Percentiles rank a stretch among this genome's conserved stretches.
These are phyloP conservation scores for Halichondria panicea DNA, from an alignment of 37 sponge, comb jelly and placozoan species.

Conservation along the genomic window DNA sequence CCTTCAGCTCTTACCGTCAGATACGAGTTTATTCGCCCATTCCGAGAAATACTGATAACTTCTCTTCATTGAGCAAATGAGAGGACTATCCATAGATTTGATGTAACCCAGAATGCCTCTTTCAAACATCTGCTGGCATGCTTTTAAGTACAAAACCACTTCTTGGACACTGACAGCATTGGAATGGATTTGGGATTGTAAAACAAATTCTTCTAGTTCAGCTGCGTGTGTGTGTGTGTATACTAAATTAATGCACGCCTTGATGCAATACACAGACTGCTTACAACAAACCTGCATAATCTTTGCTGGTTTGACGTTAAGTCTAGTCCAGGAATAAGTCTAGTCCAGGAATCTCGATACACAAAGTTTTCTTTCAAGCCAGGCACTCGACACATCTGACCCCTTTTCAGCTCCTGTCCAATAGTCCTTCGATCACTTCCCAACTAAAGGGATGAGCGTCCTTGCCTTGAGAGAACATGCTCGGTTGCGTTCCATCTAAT, in stretches of 20 bases:
- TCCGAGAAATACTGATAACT: slow-evolving; percentile 5
- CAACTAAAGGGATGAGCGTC: slow-evolving; percentile 8
- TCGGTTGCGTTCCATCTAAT: background rate
- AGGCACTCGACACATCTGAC: slow-evolving; percentile 20
- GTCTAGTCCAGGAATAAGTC: slow-evolving; percentile 31
- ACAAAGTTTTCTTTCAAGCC: slow-evolving; percentile 34
- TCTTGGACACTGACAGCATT: background rate
- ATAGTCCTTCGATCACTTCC: slow-evolving; percentile 1
- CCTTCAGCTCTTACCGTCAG: too few species aligned
- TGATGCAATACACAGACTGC: background rate
- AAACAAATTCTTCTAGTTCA: slow-evolving; percentile 24
- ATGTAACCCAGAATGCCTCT: slow-evolving; percentile 26
- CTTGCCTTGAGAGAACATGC: background rate
- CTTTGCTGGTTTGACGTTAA: slow-evolving; percentile 39
- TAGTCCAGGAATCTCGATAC: slow-evolving; percentile 31
- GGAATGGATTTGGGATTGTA: background rate
- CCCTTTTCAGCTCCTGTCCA: background rate
- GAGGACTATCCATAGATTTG: slow-evolving; percentile 7
- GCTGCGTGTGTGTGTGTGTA: slow-evolving; percentile 11
- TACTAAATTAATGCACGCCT: background rate
- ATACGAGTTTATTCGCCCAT: too few species aligned
- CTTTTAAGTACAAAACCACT: slow-evolving; percentile 8
- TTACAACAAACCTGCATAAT: slow-evolving; percentile 32
- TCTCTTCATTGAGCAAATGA: background rate
- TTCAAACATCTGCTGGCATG: slow-evolving; percentile 20